These are phyloP conservation scores for Metopolophium dirhodum DNA, from an alignment of 1,140 invertebrate species.

Conservation along the genomic window DNA sequence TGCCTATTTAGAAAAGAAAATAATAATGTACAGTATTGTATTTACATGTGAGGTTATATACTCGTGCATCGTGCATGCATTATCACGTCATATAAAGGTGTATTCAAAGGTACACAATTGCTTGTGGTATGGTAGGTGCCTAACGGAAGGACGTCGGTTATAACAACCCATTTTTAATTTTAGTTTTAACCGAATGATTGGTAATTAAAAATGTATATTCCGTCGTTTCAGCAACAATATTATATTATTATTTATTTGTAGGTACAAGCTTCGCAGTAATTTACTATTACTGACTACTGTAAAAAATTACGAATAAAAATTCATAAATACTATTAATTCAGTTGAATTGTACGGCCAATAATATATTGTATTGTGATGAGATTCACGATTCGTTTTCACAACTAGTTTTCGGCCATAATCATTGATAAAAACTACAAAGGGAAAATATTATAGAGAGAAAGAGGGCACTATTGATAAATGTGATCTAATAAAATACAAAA, in stretches of 20 bases:
- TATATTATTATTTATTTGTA: neutral
- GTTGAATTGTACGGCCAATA: neutral
- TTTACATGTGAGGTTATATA: neutral
- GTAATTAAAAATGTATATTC: neutral
- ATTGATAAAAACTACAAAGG: constrained; percentile 35
- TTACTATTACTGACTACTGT: neutral
- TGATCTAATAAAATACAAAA: constrained; percentile 50
- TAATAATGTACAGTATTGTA: neutral
- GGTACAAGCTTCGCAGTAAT: neutral
- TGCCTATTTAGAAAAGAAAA: neutral
- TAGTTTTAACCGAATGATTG: neutral
- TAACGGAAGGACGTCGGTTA: neutral
- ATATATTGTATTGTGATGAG: neutral
- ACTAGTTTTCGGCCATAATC: constrained; percentile 11
- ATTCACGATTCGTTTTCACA: neutral
- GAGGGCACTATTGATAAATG: constrained; percentile 36
- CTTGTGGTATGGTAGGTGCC: neutral
- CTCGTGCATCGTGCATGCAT: too few relatives aligned
- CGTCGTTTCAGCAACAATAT: neutral
- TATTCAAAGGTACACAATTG: neutral
- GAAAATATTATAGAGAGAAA: neutral
- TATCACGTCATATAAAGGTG: neutral
- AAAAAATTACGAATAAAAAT: neutral
- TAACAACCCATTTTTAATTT: neutral
- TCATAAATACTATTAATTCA: neutral